Evolutionary conservation across 92 coral and sea anemone genomes (phyloP).

Genomic region (Muricea muricata): DNA sequence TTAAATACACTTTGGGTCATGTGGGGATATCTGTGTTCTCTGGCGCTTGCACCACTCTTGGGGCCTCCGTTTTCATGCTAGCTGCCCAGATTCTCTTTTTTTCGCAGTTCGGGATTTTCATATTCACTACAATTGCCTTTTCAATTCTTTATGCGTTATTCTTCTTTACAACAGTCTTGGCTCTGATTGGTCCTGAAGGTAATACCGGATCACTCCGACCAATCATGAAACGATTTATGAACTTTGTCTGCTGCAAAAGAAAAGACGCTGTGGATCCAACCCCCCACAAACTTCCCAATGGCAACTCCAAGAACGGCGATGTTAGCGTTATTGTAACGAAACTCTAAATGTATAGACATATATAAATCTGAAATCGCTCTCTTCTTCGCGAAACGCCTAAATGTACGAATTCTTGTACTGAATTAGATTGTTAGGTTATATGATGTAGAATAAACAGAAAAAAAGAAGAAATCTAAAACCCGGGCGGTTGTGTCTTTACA

Average conservation of each 20-base stretch:
- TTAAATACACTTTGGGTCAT: constrained; percentile 68
- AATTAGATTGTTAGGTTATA: no score
- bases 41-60: constrained; percentile 78
- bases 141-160: constrained; percentile 67
- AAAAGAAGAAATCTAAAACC: no score
- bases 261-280: background rate
- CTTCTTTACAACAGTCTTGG: constrained; percentile 67
- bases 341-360: no score
- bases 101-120: constrained; percentile 78
- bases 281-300: background rate
- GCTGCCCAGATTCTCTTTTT: constrained; percentile 74
- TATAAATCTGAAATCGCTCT: no score
- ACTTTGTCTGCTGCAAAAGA: constrained; percentile 49
- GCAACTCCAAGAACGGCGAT: background rate
- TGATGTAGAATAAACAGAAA: no score
- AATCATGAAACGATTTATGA: constrained; percentile 44
- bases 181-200: constrained; percentile 70
- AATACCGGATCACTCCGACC: constrained; percentile 63
- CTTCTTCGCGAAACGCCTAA: no score
- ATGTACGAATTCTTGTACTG: no score
- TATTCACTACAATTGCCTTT: constrained; percentile 74
- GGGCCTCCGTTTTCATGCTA: constrained; percentile 75
- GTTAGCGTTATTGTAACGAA: background rate
- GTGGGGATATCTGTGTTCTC: constrained; percentile 80
- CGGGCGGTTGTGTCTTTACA: no score